phyloP scores from a whole-genome alignment of 1,140 invertebrate genomes.

The Macrobrachium nipponense region DNA sequence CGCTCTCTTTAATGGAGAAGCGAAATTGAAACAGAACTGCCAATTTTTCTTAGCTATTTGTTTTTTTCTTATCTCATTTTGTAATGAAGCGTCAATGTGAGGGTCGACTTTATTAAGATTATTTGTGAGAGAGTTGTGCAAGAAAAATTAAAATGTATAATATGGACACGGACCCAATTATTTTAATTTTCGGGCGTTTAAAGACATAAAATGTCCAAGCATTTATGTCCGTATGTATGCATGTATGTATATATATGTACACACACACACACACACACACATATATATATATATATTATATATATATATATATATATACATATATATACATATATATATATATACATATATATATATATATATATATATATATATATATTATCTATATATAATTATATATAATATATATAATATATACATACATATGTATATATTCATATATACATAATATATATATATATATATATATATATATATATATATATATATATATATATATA shows the following conservation, averaged over 20 bases:
- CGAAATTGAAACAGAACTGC: too few relatives aligned
- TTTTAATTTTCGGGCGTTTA: too few relatives aligned
- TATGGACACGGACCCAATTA: too few relatives aligned
- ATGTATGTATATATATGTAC: constrained; percentile 10
- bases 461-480: neutral
- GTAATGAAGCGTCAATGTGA: too few relatives aligned
- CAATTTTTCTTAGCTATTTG: too few relatives aligned
- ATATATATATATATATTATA: neutral
- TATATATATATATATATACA: constrained; percentile 14
- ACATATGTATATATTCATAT: neutral
- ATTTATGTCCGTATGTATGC: neutral
- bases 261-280: neutral
- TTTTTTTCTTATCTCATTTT: too few relatives aligned
- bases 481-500: neutral
- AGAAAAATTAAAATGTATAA: too few relatives aligned
- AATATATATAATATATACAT: neutral
- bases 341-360: constrained; percentile 13
- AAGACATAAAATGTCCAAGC: too few relatives aligned
- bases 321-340: constrained; percentile 9
- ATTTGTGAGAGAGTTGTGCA: too few relatives aligned
- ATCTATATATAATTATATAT: too few relatives aligned
- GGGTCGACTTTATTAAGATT: too few relatives aligned
- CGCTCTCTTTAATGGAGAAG: too few relatives aligned
- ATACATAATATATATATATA: neutral
- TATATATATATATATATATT: neutral